Base-by-base conservation (phyloP, 1,140 invertebrate genomes). In the Pygmarrhopalites habei region DNA sequence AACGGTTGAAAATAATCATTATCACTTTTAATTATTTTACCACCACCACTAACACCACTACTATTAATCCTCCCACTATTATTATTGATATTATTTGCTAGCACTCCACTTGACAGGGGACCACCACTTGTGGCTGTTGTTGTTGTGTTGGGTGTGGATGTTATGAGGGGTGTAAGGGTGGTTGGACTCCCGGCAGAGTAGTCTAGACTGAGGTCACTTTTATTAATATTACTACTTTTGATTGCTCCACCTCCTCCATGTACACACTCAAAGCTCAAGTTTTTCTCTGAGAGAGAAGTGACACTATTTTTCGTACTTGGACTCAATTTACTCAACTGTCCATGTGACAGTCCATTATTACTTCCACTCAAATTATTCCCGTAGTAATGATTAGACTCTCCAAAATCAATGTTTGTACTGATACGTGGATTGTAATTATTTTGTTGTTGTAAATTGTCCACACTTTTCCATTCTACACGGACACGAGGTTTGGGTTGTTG, bases 381-480 rank as follows among this genome's bases (percentile, higher is more conserved):
- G 28, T 44, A 58, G 41, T 58, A 44, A 46, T 55, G 51, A 5
- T 14, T 3, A 29, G 28, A 32, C 52, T 65, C 64, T 26, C 58
- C 64, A 43, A 65, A 56, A 30, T 65, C 64, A 44, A 65, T 65
- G 47, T 65, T 64, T 59, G 62, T 64, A 53, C 56, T 59, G 26
- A 53, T 60, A 28, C 56, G 26, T n/a, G 57, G 32, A 44, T n/a
- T 19, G 21, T 43, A 26, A 17, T 46, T 15, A 41, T 58, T 43
- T 19, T 51, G 46, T 26, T 65, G 49, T 47, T 67, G 65, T n/a
- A 70, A 53, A 62, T 67, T 70, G 23, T 70, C 69, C 15, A 67
- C 69, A 64, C 69, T 70, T 64, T 70, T 70, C 69, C 69, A 70
- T 41, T 70, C 69, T n/a, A 62, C 56, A 25, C 62, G 52, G 43